Base-by-base conservation (phyloP, 1,140 invertebrate genomes). In the Macrotrachela quadricornifera region DNA sequence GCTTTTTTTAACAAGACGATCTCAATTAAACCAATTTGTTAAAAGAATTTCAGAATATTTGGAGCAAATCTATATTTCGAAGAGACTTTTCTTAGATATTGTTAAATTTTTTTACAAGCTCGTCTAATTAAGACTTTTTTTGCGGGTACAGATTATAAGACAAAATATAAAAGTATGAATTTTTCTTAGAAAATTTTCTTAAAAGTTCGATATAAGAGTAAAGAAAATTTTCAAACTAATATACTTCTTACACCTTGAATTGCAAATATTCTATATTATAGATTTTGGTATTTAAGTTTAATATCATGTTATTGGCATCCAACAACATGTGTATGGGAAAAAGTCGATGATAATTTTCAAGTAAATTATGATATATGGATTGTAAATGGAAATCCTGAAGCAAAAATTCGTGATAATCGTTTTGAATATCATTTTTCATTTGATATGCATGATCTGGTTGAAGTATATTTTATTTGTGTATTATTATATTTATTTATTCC, bases 351-450 rank as follows among this genome's bases (percentile, higher is more conserved):
- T 45, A 17, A 73, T 79, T 55, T 88, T 84, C 84, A 78, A 81
- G 62, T 77, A 59, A 70, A 84, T 41, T 96, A 94, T 69, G 83
- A 96, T 67, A 81, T 96, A 56, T 90, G 85, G 80, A 72, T 95
- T 21, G 87, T 94, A 0, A 95, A 95, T 75, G 86, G 88, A 43
- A 83, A 87, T 71, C 88, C 90, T 0, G 79, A 79, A 57, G 60
- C 57, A 10, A 67, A 66, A 56, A 41, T 40, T 10, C 60, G 64
- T 16, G 57, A 62, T 1, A 88, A 85, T 68, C 81, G 80, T 54
- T 76, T 94, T 60, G 79, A 84, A 55, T 88, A 87, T 71, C 87
- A 96, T 67, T 94, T 92, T 67, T 92, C 87, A 3, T 94, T 90
- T 72, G 88, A 96, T 67, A 63, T 72, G 46, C 69, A 79, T 71